These are phyloP conservation scores for Malaclemys terrapin DNA, from an alignment of 2,113 vertebrate genomes.

Conservation along the genomic window DNA sequence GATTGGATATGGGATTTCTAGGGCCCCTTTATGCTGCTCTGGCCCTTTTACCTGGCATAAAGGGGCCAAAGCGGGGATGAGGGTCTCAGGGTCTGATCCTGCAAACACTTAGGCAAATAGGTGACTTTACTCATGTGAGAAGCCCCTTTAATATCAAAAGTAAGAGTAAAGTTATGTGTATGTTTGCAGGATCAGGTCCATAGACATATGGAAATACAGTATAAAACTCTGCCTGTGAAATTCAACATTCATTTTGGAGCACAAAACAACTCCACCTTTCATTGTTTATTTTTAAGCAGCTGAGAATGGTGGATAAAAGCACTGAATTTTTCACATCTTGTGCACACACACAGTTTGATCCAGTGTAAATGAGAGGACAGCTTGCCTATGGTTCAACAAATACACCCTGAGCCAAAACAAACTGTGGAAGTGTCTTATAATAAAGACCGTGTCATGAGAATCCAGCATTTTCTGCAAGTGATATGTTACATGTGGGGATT, in stretches of 20 bases:
- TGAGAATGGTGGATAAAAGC: background rate
- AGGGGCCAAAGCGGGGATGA: background rate
- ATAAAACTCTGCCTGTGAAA: background rate
- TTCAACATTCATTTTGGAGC: background rate
- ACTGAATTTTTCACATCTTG: accelerated
- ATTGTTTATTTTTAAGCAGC: background rate
- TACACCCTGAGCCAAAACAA: slow-evolving; percentile 55
- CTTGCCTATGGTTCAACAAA: slow-evolving; percentile 31
- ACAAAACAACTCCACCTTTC: background rate
- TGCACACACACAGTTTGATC: background rate
- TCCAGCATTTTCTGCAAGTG: slow-evolving; percentile 13
- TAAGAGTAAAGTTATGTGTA: background rate
- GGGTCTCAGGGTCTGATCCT: slow-evolving; percentile 18
- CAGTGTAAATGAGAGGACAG: background rate
- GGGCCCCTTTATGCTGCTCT: background rate
- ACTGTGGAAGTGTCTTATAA: slow-evolving; percentile 18
- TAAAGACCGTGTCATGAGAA: background rate
- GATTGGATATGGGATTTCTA: accelerated
- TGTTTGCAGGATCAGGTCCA: background rate
- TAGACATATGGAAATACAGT: background rate
- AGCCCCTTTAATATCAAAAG: slow-evolving; percentile 20
- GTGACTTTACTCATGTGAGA: slow-evolving; percentile 34
- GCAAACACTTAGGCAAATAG: slow-evolving; percentile 19
- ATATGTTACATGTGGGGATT: background rate
- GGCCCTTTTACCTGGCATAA: background rate